Conservation (phyloP, 2,113 vertebrate genomes). For the Peromyscus maniculatus region DNA sequence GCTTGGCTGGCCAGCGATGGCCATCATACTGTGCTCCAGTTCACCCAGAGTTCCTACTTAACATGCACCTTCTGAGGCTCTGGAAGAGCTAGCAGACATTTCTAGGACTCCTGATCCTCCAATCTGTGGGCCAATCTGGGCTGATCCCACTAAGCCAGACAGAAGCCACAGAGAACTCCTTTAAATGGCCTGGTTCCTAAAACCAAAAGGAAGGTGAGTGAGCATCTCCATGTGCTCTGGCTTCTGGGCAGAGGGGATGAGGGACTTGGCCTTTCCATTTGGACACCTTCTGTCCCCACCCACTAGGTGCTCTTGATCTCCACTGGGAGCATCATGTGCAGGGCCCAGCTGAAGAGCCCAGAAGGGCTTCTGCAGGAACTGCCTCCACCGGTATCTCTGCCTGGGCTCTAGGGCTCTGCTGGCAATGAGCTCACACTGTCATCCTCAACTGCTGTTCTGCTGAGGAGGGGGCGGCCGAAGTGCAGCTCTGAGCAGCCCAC, state of each 20-base stretch:
- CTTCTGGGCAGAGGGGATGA: fast-evolving
- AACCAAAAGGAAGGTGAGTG: conserved; percentile 85
- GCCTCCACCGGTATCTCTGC: fast-evolving
- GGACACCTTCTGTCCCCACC: not conserved
- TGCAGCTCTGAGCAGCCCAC: not conserved
- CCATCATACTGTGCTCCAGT: not conserved
- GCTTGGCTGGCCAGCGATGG: not conserved
- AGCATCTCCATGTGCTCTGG: not conserved
- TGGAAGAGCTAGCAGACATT: not conserved
- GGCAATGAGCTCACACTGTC: not conserved
- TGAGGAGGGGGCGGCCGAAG: too few species aligned
- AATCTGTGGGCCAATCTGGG: not conserved
- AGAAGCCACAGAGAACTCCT: conserved; percentile 71
- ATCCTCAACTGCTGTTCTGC: not conserved
- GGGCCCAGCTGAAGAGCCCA: fast-evolving
- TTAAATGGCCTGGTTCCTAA: conserved; percentile 84
- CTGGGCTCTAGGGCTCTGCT: not conserved
- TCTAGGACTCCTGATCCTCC: conserved; percentile 54
- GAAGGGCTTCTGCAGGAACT: not conserved
- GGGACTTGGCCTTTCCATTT: not conserved
- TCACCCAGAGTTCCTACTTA: conserved; percentile 61
- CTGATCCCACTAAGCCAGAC: conserved; percentile 38
- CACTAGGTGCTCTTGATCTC: fast-evolving
- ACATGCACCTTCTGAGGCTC: not conserved
- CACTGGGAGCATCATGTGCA: fast-evolving